Evolutionary conservation across 2,797 vertebrate genomes (phyloP).

Genomic region (Rhinatrema bivittatum): DNA sequence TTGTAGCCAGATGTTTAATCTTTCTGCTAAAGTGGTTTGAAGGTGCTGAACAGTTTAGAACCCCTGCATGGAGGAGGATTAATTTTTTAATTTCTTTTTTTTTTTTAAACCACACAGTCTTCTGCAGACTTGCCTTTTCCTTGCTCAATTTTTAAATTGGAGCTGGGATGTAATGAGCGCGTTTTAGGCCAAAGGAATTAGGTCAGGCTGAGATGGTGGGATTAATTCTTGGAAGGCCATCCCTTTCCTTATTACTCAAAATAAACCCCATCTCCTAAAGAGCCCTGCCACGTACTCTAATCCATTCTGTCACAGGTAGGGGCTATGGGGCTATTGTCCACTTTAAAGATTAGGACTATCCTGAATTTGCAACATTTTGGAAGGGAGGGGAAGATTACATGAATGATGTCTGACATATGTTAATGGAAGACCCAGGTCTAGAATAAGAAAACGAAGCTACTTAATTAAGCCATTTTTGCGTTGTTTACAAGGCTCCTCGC

Average conservation of each 20-base stretch:
- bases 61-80: no score
- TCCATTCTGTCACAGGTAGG: constrained; percentile 59
- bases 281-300: constrained; percentile 50
- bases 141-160: no score
- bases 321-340: constrained; percentile 57
- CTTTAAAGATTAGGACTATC: constrained; percentile 67
- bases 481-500: no score
- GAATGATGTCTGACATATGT: constrained; percentile 48
- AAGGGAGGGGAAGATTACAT: constrained; percentile 48
- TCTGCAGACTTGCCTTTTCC: constrained; percentile 6
- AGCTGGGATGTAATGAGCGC: constrained; percentile 19
- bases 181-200: constrained; percentile 50
- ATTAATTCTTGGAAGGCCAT: constrained; percentile 65
- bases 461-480: constrained; percentile 40
- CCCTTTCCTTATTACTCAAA: constrained; percentile 49
- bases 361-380: constrained; percentile 38
- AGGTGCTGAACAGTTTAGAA: no score
- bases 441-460: constrained; percentile 32
- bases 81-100: no score
- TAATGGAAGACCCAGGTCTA: constrained; percentile 32
- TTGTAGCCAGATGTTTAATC: no score
- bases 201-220: constrained; percentile 55
- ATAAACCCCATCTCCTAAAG: constrained; percentile 56
- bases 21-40: no score
- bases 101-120: no score